Percentiles rank a stretch among this genome's conserved stretches.
These are phyloP conservation scores for Idaea dimidiata DNA, from an alignment of 2,888 invertebrate species.

Conservation along the genomic window DNA sequence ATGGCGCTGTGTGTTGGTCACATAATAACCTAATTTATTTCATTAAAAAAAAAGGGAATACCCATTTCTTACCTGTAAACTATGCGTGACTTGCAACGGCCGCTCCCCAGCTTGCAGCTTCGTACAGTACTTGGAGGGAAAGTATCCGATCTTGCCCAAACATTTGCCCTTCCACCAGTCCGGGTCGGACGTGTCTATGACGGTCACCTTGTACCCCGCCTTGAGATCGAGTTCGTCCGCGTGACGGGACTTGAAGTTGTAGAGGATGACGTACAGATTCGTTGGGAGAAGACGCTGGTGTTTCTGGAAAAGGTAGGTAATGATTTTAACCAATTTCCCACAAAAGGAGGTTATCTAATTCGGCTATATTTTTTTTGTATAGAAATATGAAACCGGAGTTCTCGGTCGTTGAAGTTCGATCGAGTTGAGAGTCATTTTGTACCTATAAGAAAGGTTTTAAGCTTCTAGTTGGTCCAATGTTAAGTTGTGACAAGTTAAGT, in stretches of 20 bases:
- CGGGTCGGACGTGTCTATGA: constrained; percentile 95
- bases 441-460: no score
- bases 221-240: constrained; percentile 96
- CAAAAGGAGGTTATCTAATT: no score
- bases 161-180: constrained; percentile 99
- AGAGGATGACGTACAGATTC: constrained; percentile 95
- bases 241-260: constrained; percentile 97
- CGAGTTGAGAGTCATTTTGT: no score
- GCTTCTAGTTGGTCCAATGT: no score
- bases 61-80: constrained; percentile 59
- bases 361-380: no score
- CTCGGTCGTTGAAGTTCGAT: no score
- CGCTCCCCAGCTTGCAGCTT: constrained; percentile 94
- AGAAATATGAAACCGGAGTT: no score
- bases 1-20: no score
- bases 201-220: constrained; percentile 94
- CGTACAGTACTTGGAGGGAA: constrained; percentile 97
- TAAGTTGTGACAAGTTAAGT: no score
- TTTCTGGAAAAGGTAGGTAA: constrained; percentile 80
- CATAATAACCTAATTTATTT: no score
- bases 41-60: no score
- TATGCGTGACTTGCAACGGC: constrained; percentile 90
- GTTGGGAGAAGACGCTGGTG: constrained; percentile 92
- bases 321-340: no score
- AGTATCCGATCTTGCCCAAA: constrained; percentile 93